A percentile compares a stretch with the other conserved stretches of the same genome.
These are phyloP conservation scores for Hydrolagus colliei DNA, from an alignment of 2,797 vertebrate species.

Conservation along the genomic window DNA sequence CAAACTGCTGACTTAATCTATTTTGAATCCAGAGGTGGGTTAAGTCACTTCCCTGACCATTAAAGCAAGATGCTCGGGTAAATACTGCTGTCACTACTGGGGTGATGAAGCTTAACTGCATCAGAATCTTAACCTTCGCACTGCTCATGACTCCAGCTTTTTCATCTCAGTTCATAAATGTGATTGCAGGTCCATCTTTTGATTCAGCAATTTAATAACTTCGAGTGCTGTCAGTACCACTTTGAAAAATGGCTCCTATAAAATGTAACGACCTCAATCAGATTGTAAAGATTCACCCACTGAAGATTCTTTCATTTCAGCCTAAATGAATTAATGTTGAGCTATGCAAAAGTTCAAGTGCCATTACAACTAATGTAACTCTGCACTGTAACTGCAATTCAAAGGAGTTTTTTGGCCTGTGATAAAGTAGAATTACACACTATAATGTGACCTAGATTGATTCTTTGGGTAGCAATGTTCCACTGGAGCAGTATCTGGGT, in stretches of 20 bases:
- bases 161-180: constrained; percentile 65
- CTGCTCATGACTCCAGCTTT: constrained; percentile 45
- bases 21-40: constrained; percentile 61
- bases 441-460: constrained; percentile 24
- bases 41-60: constrained; percentile 60
- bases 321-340: constrained; percentile 94
- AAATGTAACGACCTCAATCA: constrained; percentile 98
- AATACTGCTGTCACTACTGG: constrained; percentile 55
- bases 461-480: not conserved
- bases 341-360: constrained; percentile 87
- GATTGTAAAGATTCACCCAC: constrained; percentile 76
- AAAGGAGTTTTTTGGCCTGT: constrained; percentile 11
- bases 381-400: constrained; percentile 54
- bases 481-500: not conserved
- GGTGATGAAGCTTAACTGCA: constrained; percentile 56
- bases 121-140: constrained; percentile 55
- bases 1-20: constrained; percentile 57
- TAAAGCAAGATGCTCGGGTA: constrained; percentile 60
- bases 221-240: constrained; percentile 90
- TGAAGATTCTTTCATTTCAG: constrained; percentile 71
- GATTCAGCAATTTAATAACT: constrained; percentile 96
- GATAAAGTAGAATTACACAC: constrained; percentile 23
- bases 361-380: constrained; percentile 82
- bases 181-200: constrained; percentile 65
- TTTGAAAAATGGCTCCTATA: constrained; percentile 97